Conservation (phyloP, 2,113 vertebrate genomes). For the Brachyhypopomus gauderio region DNA sequence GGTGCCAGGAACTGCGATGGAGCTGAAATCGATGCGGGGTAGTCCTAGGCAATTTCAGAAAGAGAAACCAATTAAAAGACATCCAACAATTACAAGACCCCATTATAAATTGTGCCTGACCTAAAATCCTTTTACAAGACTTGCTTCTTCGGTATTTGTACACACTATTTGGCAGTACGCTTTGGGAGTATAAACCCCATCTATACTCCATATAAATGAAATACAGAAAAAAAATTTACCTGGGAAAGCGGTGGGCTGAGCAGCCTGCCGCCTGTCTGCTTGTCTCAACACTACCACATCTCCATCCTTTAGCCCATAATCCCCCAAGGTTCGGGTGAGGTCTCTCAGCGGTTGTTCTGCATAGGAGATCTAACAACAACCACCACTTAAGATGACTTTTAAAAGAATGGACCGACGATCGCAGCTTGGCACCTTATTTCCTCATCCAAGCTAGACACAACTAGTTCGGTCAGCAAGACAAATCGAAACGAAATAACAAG, state of each 20-base stretch:
- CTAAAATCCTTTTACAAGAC: not conserved
- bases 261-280: constrained; percentile 78
- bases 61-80: not conserved
- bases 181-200: not conserved
- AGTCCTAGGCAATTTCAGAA: constrained; percentile 72
- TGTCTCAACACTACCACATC: constrained; percentile 94
- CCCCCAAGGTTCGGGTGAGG: constrained; percentile 88
- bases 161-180: not conserved
- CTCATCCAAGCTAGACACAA: not conserved
- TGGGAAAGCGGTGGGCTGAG: constrained; percentile 66
- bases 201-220: not conserved
- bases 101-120: not conserved
- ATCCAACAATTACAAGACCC: not conserved
- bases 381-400: not conserved
- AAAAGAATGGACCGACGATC: not conserved
- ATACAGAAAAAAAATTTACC: constrained; percentile 49
- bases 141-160: not conserved
- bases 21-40: constrained; percentile 95
- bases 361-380: constrained; percentile 82
- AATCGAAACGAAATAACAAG: not conserved
- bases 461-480: not conserved
- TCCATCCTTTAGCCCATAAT: constrained; percentile 94
- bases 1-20: constrained; percentile 90
- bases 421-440: not conserved
- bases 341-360: constrained; percentile 89